Evolutionary conservation across 1,140 invertebrate species (phyloP), one percentile per base, ranked within the genome.

Genomic region (Pseudomyrmex flavicornis): DNA sequence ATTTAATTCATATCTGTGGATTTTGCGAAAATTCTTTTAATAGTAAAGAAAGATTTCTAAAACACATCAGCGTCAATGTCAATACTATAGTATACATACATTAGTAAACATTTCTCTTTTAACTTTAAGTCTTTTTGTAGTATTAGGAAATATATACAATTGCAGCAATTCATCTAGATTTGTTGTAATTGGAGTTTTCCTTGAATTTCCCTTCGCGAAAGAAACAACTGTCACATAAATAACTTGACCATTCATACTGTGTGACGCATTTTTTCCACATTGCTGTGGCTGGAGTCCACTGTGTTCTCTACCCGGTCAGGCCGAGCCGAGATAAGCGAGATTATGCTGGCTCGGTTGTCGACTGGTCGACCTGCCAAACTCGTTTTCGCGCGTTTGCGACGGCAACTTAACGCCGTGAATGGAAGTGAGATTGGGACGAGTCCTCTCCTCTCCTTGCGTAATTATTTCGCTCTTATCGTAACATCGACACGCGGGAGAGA

Each of bases 361-460:
- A 83, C 62, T 84, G 72, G 82, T n/a, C 77, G 72, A 89, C 87
- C 88, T 88, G 92, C 89, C 90, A 92, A 93, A 93, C 92, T 92
- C 89, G 92, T 93, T 93, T 89, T 90, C 82, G 84, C 89, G 85
- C 63, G 73, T 59, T 58, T 65, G 50, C 83, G 20, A 63, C 82
- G 77, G 68, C 82, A 56, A 35, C 35, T 35, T 76, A 85, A 85
- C 83, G 61, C 77, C 87, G 73, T 85, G 87, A 88, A 88, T 88
- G 84, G 77, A 88, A 79, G 68, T 63, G 66, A 83, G 86, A 86
- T 88, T 88, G 65, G 73, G 72, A 72, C 75, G 72, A 88, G 77
- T 69, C 22, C 26, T 61, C 50, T 52, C 50, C 52, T 77, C 52
- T 15, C 58, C 68, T 89, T 89, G 58, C 79, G 61, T 70, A 89